These are phyloP conservation scores for Ostrea edulis DNA, from an alignment of 1,140 invertebrate species.

Conservation along the genomic window DNA sequence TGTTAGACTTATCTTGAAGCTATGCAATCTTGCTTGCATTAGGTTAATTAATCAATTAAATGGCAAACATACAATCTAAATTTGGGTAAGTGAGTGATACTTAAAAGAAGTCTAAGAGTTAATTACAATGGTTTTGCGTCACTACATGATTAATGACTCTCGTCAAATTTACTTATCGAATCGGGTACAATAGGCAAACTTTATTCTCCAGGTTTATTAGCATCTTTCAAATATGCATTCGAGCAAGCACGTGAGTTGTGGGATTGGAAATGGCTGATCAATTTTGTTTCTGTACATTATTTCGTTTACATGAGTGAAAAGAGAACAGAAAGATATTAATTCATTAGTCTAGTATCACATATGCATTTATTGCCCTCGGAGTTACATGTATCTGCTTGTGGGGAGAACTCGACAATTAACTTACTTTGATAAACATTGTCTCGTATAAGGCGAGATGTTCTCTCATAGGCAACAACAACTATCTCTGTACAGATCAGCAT, in stretches of 20 bases:
- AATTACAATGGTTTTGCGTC: slow-evolving; percentile 15
- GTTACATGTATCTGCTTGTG: too few relatives aligned
- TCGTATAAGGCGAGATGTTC: too few relatives aligned
- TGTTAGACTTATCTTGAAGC: slow-evolving; percentile 13
- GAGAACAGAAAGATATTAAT: not conserved
- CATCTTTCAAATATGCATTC: not conserved
- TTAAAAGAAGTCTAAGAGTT: slow-evolving; percentile 17
- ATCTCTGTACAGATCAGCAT: not conserved
- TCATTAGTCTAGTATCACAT: not conserved
- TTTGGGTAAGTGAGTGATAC: slow-evolving; percentile 21
- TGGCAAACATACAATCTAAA: slow-evolving; percentile 17
- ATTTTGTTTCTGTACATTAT: not conserved
- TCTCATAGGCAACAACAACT: not conserved
- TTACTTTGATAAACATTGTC: too few relatives aligned
- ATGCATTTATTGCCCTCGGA: not conserved
- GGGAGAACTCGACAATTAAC: too few relatives aligned
- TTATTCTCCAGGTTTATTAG: slow-evolving; percentile 13
- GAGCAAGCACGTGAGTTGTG: not conserved
- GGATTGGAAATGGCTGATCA: not conserved
- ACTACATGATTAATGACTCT: slow-evolving; percentile 1
- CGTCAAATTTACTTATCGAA: slow-evolving; percentile 13
- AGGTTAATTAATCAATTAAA: slow-evolving; percentile 5
- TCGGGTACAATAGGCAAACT: not conserved
- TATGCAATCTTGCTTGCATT: not conserved
- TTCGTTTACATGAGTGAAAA: not conserved